phyloP scores from a whole-genome alignment of 2,888 invertebrate species.

The Tillus elongatus region DNA sequence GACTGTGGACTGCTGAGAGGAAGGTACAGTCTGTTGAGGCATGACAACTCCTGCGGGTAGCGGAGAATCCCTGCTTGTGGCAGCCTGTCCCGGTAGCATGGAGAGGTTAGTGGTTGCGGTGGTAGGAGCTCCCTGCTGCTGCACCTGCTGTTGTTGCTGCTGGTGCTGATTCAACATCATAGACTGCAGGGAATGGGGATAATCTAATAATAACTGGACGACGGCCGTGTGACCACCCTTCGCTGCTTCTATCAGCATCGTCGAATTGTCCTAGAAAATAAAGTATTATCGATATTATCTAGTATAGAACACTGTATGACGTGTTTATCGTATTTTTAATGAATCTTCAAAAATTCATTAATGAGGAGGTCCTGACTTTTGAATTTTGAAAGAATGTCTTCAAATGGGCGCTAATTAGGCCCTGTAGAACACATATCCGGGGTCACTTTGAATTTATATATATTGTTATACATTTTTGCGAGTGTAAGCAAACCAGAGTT shows the following conservation, averaged over 20 bases:
- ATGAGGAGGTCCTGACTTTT: too few species aligned
- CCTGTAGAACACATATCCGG: too few species aligned
- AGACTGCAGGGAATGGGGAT: slow-evolving; percentile 79
- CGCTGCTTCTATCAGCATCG: slow-evolving; percentile 96
- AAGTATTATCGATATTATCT: too few species aligned
- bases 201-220: slow-evolving; percentile 89
- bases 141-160: slow-evolving; percentile 28
- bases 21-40: slow-evolving; percentile 26
- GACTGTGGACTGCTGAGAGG: slow-evolving; percentile 32
- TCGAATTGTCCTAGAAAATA: slow-evolving; percentile 74
- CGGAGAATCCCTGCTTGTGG: slow-evolving; percentile 36
- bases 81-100: slow-evolving; percentile 36
- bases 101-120: slow-evolving; percentile 36
- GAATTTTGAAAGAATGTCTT: too few species aligned
- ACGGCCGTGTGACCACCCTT: slow-evolving; percentile 96
- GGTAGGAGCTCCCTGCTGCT: slow-evolving; percentile 29
- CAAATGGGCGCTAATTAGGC: too few species aligned
- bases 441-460: too few species aligned
- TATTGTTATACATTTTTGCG: too few species aligned
- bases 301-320: too few species aligned
- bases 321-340: too few species aligned
- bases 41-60: slow-evolving; percentile 30
- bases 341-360: too few species aligned
- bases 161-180: slow-evolving; percentile 56
- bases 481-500: too few species aligned